A percentile compares a stretch with the other conserved stretches of the same genome.
Evolutionary conservation across 2,113 vertebrate species (phyloP).

Genomic region (Tyrannus savana): DNA sequence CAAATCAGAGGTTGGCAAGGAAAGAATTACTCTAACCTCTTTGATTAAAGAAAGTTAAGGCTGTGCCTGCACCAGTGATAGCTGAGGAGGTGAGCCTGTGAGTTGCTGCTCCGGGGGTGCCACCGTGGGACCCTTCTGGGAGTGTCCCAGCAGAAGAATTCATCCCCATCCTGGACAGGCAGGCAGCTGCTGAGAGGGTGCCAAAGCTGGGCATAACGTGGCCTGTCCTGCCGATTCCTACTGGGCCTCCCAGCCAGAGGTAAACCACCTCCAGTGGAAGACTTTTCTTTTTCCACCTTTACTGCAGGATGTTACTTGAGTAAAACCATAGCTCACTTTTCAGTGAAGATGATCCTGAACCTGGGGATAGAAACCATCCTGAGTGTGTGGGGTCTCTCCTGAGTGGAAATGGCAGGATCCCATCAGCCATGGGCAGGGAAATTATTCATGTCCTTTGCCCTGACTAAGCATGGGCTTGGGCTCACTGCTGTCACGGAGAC

Average conservation of each 20-base stretch:
- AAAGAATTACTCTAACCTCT: constrained; percentile 9
- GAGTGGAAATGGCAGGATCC: neutral
- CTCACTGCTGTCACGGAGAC: neutral
- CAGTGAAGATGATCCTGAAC: neutral
- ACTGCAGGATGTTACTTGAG: neutral
- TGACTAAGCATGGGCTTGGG: neutral
- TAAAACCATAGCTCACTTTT: fast-evolving
- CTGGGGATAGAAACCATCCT: fast-evolving
- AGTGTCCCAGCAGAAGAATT: neutral
- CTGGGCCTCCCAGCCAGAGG: neutral
- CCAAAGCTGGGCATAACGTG: fast-evolving
- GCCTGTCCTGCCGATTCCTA: neutral
- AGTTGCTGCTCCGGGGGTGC: neutral
- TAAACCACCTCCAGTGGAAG: neutral
- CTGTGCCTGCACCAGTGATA: fast-evolving
- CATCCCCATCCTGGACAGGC: fast-evolving
- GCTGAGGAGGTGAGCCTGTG: neutral
- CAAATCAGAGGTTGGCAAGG: neutral
- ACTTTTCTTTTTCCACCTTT: neutral
- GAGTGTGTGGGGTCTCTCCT: neutral
- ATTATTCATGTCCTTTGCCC: neutral
- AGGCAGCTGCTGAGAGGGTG: neutral
- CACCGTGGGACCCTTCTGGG: fast-evolving
- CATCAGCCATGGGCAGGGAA: neutral
- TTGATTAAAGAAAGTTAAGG: neutral